Evolutionary conservation across 2,113 vertebrate species (phyloP), one percentile per base, ranked within the genome.

Genomic region (Cololabis saira): DNA sequence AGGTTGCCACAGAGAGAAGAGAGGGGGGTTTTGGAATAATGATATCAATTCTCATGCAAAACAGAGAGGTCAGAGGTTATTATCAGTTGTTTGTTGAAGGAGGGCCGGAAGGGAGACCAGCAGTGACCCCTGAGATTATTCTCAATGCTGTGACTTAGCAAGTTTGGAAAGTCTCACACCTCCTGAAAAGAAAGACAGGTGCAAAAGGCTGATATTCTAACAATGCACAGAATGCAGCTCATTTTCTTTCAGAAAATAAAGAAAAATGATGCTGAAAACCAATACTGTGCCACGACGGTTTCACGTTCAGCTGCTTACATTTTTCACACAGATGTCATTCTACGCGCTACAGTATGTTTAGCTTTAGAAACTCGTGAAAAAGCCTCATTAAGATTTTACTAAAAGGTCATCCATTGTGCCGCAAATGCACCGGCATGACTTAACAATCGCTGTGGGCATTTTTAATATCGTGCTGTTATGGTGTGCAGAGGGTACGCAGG

Each of bases 11-110:
- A 12, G 82, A 76, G 33, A 33, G 30, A 14, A 47, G n/a, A n/a
- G n/a, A n/a, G 83, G 27, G 74, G 87, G 61, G 81, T 24, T 12
- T 83, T 70, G 78, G 85, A 90, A 86, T 83, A 77, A 87, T 84
- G 82, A 91, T 87, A 92, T 87, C 85, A 85, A 95, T 96, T 97
- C 89, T 94, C 74, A 95, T 95, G 94, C 92, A 94, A 94, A 95
- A 93, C 93, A 18, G 14, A 58, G 69, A 79, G 92, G 91, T 91
- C 91, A 92, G 71, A 87, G 94, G 94, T 95, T 87, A 90, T 87
- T 91, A 86, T 88, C 91, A 92, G 92, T 92, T 93, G 90, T 95
- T 95, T 94, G 94, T 93, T 93, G 90, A 83, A 92, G 91, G 91
- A 92, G 85, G 91, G 90, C 84, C 92, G 83, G 40, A 58, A 84